phyloP scores from a whole-genome alignment of 2,113 vertebrate species.

The Xerus inauris region DNA sequence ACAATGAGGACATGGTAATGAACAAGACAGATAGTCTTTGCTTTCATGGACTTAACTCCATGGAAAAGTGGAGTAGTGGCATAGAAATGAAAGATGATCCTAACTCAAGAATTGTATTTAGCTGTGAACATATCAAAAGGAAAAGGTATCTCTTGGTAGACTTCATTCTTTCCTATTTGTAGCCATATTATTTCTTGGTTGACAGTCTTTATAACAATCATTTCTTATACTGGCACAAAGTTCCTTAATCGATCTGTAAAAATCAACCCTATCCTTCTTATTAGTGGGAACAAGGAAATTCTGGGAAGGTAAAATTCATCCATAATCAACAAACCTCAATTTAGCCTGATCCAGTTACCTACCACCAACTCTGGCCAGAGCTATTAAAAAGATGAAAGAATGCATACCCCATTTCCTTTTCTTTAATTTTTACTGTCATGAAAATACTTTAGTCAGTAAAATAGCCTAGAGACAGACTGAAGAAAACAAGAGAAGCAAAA shows the following conservation, averaged over 20 bases:
- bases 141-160: not conserved
- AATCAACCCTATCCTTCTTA: not conserved
- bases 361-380: not conserved
- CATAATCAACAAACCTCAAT: slow-evolving; percentile 5
- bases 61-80: not conserved
- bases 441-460: slow-evolving; percentile 31
- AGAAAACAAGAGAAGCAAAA: slow-evolving; percentile 25
- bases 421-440: slow-evolving; percentile 21
- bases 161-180: not conserved
- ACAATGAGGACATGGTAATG: not conserved
- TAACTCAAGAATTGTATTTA: not conserved
- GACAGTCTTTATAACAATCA: not conserved
- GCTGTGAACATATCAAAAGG: not conserved
- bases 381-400: not conserved
- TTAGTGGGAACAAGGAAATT: not conserved
- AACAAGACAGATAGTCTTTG: not conserved
- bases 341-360: not conserved
- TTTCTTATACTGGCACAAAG: not conserved
- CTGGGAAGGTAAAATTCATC: slow-evolving; percentile 23
- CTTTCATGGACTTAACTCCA: not conserved
- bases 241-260: not conserved
- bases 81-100: not conserved
- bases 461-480: slow-evolving; percentile 6
- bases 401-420: not conserved
- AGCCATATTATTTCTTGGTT: not conserved